Conservation (phyloP, 2,797 vertebrate species). For the Gymnocypris eckloni region DNA sequence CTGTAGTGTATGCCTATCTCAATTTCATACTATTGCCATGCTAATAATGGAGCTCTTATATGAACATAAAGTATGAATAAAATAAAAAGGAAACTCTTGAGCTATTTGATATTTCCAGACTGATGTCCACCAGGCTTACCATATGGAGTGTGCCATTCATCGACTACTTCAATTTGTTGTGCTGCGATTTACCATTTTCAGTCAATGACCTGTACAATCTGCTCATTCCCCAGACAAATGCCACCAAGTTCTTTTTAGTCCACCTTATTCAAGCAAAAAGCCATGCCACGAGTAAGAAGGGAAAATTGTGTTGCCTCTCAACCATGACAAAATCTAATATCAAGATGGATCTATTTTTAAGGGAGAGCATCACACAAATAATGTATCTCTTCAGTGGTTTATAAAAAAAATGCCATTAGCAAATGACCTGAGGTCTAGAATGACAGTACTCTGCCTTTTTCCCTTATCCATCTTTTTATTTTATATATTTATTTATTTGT, state of each 20-base stretch:
- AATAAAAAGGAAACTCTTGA: neutral
- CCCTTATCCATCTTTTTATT: neutral
- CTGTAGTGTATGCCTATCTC: neutral
- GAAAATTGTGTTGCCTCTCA: conserved; percentile 28
- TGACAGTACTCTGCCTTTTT: conserved; percentile 5
- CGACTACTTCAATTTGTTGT: conserved; percentile 32
- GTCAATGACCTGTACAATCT: conserved; percentile 39
- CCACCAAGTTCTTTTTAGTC: conserved; percentile 40
- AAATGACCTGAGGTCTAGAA: conserved; percentile 35
- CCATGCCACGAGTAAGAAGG: conserved; percentile 18
- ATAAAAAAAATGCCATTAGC: conserved; percentile 43
- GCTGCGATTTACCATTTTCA: conserved; percentile 33
- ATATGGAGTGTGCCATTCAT: conserved; percentile 35
- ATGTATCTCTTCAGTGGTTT: conserved; percentile 39
- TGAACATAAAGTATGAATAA: neutral
- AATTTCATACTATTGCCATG: neutral
- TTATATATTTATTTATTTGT: conserved; percentile 25
- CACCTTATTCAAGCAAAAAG: conserved; percentile 48
- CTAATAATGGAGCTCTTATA: neutral
- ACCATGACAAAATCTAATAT: conserved; percentile 48
- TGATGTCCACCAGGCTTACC: conserved; percentile 12
- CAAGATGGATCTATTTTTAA: conserved; percentile 40
- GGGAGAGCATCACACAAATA: conserved; percentile 33
- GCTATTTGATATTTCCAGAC: conserved; percentile 25
- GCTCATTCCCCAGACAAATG: conserved; percentile 37